phyloP scores from a whole-genome alignment of 2,888 invertebrate genomes.

The Tinea pellionella region DNA sequence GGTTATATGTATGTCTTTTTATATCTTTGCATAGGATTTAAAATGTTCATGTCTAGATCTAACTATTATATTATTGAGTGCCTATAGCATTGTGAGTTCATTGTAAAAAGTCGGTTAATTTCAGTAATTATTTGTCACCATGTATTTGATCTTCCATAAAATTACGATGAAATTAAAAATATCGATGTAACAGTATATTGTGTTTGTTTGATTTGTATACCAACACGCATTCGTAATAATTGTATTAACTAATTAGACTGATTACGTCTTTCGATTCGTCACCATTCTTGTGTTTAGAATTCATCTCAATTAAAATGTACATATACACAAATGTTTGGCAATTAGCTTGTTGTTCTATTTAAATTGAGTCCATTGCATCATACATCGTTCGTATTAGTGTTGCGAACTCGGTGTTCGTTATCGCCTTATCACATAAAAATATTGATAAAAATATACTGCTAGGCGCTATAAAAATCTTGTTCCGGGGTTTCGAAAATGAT shows the following conservation, averaged over 20 bases:
- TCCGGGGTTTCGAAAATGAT: background rate
- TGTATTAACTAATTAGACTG: background rate
- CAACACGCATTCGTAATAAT: background rate
- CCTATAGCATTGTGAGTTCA: slow-evolving; percentile 67
- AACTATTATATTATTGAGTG: slow-evolving; percentile 63
- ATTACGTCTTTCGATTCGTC: background rate
- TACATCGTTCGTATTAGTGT: background rate
- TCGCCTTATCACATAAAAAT: background rate
- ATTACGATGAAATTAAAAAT: slow-evolving; percentile 70
- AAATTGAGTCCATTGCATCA: slow-evolving; percentile 5
- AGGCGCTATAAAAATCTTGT: background rate
- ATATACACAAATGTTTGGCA: slow-evolving; percentile 6
- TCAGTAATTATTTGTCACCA: slow-evolving; percentile 67
- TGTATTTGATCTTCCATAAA: slow-evolving; percentile 71
- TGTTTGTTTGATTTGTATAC: slow-evolving; percentile 43
- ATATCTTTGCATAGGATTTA: slow-evolving; percentile 55
- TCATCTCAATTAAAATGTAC: background rate
- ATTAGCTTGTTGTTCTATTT: slow-evolving; percentile 1
- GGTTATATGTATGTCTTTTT: slow-evolving; percentile 33
- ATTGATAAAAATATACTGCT: slow-evolving; percentile 3
- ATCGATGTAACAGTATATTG: slow-evolving; percentile 62
- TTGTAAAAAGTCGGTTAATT: slow-evolving; percentile 67
- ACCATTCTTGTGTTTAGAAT: background rate
- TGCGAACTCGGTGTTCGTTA: background rate
- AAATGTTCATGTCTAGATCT: slow-evolving; percentile 67